Evolutionary conservation across 2,113 vertebrate species (phyloP), one percentile per base, ranked within the genome.

Genomic region (Prionailurus bengalensis): DNA sequence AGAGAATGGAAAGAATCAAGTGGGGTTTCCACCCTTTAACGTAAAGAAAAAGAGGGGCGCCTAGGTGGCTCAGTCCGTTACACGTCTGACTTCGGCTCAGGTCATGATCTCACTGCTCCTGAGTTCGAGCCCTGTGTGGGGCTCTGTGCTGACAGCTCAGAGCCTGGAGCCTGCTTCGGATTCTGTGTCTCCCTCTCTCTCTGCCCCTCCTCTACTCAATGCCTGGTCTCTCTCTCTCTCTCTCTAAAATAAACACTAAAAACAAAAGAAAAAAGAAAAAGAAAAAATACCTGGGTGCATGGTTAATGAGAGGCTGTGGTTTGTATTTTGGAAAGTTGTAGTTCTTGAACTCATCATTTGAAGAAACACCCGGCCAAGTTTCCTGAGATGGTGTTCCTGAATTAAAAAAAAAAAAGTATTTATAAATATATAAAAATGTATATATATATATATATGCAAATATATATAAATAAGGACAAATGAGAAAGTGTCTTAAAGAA

Each of bases 311-410:
- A 84, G 99, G 99, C 96, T 99, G 99, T 31, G 99, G 99, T 97
- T 99, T 99, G 96, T 99, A 99, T 98, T 99, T 99, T 87, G 99
- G 99, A 91, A 99, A 99, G 97, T 99, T 99, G 98, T 99, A 99
- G 97, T 99, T 99, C 98, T 99, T 99, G 98, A 99, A 99, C 97
- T 99, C 99, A 89, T 99, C 99, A 95, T 99, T 99, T 98, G 99
- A 99, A 97, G 99, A 99, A 99, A 99, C 99, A 97, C 99, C 99
- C 33, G 99, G 99, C 99, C 99, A 99, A 85, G 99, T 99, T 97
- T 99, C 99, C 98, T 99, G 99, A 97, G 99, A 99, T 13, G 99
- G 99, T 76, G 99, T 99, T 98, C 99, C 99, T 99, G 98, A 93
- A 79, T 98, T 97, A 21, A 86, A 96, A 98, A 73, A 96, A 96